A percentile compares a stretch with the other conserved stretches of the same genome.
These are phyloP conservation scores for Brachyistius frenatus DNA, from an alignment of 2,113 vertebrate genomes.

Conservation along the genomic window DNA sequence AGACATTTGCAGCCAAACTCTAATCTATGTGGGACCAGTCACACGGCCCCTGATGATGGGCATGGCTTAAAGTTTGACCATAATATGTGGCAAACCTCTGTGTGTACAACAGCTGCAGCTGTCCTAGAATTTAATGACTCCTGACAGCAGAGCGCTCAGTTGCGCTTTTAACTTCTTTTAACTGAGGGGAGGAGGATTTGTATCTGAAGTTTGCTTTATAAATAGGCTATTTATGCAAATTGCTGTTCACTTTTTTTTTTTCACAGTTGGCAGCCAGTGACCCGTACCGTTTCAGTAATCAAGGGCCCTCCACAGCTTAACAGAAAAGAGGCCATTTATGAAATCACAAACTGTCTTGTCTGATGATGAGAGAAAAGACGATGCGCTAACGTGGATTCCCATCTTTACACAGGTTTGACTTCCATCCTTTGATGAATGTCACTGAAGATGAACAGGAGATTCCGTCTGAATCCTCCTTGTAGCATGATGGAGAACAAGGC, in stretches of 20 bases:
- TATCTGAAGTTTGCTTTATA: constrained; percentile 67
- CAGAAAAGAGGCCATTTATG: constrained; percentile 54
- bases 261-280: constrained; percentile 64
- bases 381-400: constrained; percentile 33
- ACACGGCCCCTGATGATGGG: constrained; percentile 43
- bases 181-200: constrained; percentile 54
- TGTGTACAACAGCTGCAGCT: constrained; percentile 55
- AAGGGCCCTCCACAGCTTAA: constrained; percentile 66
- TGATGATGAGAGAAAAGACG: constrained; percentile 45
- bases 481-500: constrained; percentile 34
- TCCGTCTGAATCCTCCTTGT: constrained; percentile 58
- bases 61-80: constrained; percentile 62
- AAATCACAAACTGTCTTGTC: constrained; percentile 55
- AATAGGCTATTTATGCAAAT: constrained; percentile 79
- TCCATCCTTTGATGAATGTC: constrained; percentile 54
- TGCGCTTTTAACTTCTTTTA: constrained; percentile 64
- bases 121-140: constrained; percentile 54
- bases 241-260: constrained; percentile 47
- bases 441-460: constrained; percentile 54
- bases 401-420: constrained; percentile 46
- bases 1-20: constrained; percentile 35
- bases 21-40: constrained; percentile 32
- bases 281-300: constrained; percentile 66
- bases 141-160: constrained; percentile 63
- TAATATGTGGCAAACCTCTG: constrained; percentile 50